Evolutionary conservation across 2,888 invertebrate species (phyloP), one percentile per base, ranked within the genome.

Genomic region (Amaurobius ferox): DNA sequence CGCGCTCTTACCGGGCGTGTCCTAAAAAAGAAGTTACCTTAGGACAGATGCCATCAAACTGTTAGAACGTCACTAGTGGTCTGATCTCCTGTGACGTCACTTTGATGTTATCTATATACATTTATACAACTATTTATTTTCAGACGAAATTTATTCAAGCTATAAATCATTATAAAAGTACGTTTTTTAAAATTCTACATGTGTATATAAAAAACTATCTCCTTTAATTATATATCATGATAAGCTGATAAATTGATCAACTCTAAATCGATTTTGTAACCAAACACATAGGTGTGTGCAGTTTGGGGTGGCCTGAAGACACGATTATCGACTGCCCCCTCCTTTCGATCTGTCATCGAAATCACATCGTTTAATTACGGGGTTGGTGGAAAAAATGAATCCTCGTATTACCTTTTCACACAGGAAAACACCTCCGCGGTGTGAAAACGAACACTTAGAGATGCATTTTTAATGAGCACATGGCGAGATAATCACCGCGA

Each of bases 381-480:
- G 55, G 7, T 55, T 55, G 23, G 55, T 23, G 5, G 23, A 55
- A 5, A 23, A 23, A 44, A 19, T 23, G 55, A 23, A 23, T 55
- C 23, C 23, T 55, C 3, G 55, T 55, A 16, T 5, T 7, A 23
- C 11, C 16, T 55, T 55, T 44, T 44, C 16, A 3, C 23, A 19
- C 55, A 23, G 11, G 19, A 11, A 35, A 55, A 55, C 55, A 55
- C 55, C 55, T 55, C 55, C 55, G 55, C 55, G 23, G 55, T 55
- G 55, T 55, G 55, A 55, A 55, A 55, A 55, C 5, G 23, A 23
- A 55, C 55, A 55, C 55, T 55, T 44, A 5, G 19, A 55, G 55
- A 55, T 55, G 23, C 19, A 55, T 55, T 55, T 55, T 55, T 55
- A 55, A 55, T 55, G 55, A 55, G 55, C 19, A 6, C n/a, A 19